Base-by-base conservation (phyloP, 2,888 invertebrate genomes). In the Dyspetes luteomarginatus region DNA sequence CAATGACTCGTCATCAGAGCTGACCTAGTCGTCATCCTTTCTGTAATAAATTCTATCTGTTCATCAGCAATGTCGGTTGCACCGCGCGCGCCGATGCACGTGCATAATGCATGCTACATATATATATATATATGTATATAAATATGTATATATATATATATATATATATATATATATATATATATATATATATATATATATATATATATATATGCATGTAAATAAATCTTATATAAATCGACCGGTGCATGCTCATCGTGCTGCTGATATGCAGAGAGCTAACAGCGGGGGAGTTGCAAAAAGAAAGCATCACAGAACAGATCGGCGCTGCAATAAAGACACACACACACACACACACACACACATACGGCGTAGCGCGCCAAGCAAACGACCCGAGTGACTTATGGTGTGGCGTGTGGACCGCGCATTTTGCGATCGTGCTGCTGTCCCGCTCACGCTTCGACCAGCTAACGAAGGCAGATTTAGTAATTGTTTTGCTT, bases 401-500 rank as follows among this genome's bases (percentile, higher is more conserved):
- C 87, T 88, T 88, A 88, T 87, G 87, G 87, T 83, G 77, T 71
- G 85, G 85, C 85, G 86, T 84, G 86, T 84, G 83, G 84, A 86
- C 86, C 85, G 64, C 55, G 43, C 67, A 30, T 52, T n/a, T n/a
- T 58, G 45, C 24, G 43, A 41, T 24, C 68, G 50, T 68, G 68
- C 36, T 43, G 65, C 48, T 1, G 15, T 9, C 48, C 48, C 36
- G 22, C 22, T 64, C 24, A 17, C 56, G 58, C 74, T 62, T 24
- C 12, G 78, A 15, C 24, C 56, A 65, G 19, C 78, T 86, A 88
- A 88, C 88, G 87, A 88, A 87, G 86, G 60, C 84, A 81, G 83
- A 83, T 83, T 84, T 83, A 85, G 83, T 88, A 87, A 88, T 88
- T 88, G 88, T 88, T 87, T 86, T 85, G 85, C 85, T 87, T 80